Base-by-base conservation (phyloP, 92 coral and sea anemone species). In the Isaurus tuberculatus region DNA sequence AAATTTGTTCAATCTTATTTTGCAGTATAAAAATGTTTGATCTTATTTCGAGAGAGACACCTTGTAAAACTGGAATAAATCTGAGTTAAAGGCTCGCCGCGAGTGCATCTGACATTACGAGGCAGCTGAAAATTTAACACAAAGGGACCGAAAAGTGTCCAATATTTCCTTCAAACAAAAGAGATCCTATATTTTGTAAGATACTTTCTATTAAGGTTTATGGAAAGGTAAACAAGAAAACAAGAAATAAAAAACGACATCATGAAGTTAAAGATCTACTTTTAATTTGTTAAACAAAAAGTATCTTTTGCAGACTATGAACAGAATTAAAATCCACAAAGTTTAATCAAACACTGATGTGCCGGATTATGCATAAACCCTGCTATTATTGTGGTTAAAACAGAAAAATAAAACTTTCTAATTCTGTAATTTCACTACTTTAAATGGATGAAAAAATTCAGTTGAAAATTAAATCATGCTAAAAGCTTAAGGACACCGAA, bases 141-240 rank as follows among this genome's bases (percentile, higher is more conserved):
- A 72, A 72, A 72, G 78, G 43, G 1, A 55, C 78, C 78, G 61
- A 72, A 72, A 42, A 15, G 36, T 43, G 33, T 72, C 58, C 51
- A 72, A 72, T 72, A 44, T 72, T 29, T 72, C 40, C 19, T 13
- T 7, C 74, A 72, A 72, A 44, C 78, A 72, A 72, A 44, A 44
- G 74, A 44, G 60, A 4, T 20, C 27, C 17, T 32, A 27, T 5
- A 51, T 37, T 72, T 30, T 23, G 43, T 70, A 43, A 43, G 57
- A 43, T 2, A 23, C 11, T 32, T 25, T 72, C 61, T 72, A 15
- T 72, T 43, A 37, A 72, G 43, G 36, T 16, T 26, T 72, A 11
- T 25, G 16, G 78, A 36, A 72, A 72, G 43, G 78, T 60, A 72
- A 72, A 72, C 53, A 26, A 42, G 28, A 55, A 71, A 42, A 15